A percentile compares a stretch with the other conserved stretches of the same genome.
Evolutionary conservation across 2,113 vertebrate genomes (phyloP).

Genomic region (Steatornis caripensis): DNA sequence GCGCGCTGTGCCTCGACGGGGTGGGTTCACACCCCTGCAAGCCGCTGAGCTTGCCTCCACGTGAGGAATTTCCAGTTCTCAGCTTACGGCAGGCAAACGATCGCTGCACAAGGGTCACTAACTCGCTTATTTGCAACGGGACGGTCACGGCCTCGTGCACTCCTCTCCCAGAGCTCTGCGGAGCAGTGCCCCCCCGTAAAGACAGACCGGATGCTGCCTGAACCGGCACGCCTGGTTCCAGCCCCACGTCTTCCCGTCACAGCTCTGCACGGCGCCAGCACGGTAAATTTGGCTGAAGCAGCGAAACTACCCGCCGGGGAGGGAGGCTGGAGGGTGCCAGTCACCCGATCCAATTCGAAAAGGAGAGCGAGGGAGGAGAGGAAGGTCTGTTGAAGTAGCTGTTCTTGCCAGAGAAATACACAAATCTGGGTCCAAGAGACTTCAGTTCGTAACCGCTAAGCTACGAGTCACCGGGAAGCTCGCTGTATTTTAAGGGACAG

Average conservation of each 20-base stretch:
- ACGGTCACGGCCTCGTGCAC: not conserved
- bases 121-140: not conserved
- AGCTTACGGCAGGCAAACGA: not conserved
- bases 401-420: not conserved
- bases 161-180: not conserved
- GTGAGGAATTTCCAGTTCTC: not conserved
- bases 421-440: not conserved
- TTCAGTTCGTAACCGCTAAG: not conserved
- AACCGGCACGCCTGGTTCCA: not conserved
- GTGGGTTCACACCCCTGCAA: not conserved
- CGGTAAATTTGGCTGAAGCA: not conserved
- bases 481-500: not conserved
- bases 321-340: not conserved
- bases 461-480: not conserved
- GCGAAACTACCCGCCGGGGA: not conserved
- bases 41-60: not conserved
- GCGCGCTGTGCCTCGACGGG: too few species aligned
- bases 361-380: not conserved
- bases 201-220: not conserved
- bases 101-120: not conserved
- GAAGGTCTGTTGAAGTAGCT: not conserved
- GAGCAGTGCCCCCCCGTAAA: not conserved
- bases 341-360: not conserved
- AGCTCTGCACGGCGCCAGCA: not conserved
- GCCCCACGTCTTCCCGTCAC: not conserved